Base-by-base conservation (phyloP, 2,797 vertebrate species). In the Propithecus perrieri region DNA sequence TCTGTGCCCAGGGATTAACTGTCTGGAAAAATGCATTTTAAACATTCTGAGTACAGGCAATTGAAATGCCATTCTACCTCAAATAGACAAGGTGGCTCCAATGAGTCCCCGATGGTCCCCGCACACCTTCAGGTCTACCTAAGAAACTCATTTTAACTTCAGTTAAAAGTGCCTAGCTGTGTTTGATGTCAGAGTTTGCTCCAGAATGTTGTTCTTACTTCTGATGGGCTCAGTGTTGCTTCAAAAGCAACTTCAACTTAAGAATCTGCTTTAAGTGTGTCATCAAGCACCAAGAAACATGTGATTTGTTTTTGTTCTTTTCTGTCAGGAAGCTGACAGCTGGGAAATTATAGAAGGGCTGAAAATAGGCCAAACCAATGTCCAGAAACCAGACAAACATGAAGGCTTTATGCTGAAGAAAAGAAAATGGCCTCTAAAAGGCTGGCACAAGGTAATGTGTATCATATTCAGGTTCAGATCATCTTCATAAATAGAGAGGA, bases 321-420 rank as follows among this genome's bases (percentile, higher is more conserved):
- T 98, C 94, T 90, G 95, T 86, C 96, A 99, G 99, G 99, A 99
- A 98, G 99, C 99, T 76, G 99, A 99, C 99, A 99, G 99, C 98
- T 99, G 99, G 99, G 99, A 99, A 98, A 99, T 99, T 98, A 99
- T 99, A 91, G 99, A 99, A 98, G 99, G 99, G 76, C 98, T 99
- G 98, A 99, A 99, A 99, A 99, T 99, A 95, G 99, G 99, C 93
- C 99, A 99, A 97, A 99, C 99, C 97, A 99, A 99, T 96, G 99
- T 99, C 96, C 99, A 99, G 98, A 99, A 99, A 98, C 99, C 99
- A 96, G 99, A 99, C 96, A 99, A 99, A 98, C 99, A 99, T 48
- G 99, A 99, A 98, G 99, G 99, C 41, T 99, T 99, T 98, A 99
- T 99, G 99, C 98, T 99, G 98, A 99, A 99, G 98, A 99, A 99